Conservation (phyloP, 1,140 invertebrate genomes). For the Scaptomyza graminum region DNA sequence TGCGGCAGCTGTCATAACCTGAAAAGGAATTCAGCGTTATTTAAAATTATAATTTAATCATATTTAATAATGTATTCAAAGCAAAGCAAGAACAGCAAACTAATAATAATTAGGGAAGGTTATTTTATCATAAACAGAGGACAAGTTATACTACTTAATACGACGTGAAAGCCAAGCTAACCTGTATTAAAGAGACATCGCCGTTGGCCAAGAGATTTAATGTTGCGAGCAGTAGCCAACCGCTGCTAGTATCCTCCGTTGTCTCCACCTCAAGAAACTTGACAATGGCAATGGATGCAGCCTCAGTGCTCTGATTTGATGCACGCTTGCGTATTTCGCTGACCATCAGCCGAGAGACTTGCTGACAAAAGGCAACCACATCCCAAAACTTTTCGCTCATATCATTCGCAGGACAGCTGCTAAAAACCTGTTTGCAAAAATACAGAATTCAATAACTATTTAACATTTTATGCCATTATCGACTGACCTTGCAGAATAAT, state of each 20-base stretch:
- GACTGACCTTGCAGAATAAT: constrained; percentile 96
- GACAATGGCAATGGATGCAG: constrained; percentile 97
- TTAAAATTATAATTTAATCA: too few relatives aligned
- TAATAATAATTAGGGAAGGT: neutral
- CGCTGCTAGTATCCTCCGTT: constrained; percentile 96
- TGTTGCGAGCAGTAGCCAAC: constrained; percentile 97
- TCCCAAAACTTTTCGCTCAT: constrained; percentile 98
- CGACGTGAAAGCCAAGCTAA: constrained; percentile 84
- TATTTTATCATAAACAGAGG: neutral
- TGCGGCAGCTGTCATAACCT: constrained; percentile 97
- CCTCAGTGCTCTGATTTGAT: constrained; percentile 97
- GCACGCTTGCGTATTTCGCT: constrained; percentile 96
- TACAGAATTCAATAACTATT: neutral
- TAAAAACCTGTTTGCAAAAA: constrained; percentile 90
- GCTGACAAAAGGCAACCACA: constrained; percentile 95
- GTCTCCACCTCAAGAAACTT: constrained; percentile 97
- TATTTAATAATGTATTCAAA: too few relatives aligned
- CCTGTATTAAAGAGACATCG: constrained; percentile 91
- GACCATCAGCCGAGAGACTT: constrained; percentile 97
- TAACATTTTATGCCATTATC: neutral
- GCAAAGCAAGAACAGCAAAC: neutral
- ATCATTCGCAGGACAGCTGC: constrained; percentile 93
- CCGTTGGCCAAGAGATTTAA: constrained; percentile 95
- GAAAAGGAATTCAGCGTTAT: neutral
- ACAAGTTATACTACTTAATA: neutral